Base-by-base conservation (phyloP, 2,888 invertebrate genomes). In the Drosophila atripex region DNA sequence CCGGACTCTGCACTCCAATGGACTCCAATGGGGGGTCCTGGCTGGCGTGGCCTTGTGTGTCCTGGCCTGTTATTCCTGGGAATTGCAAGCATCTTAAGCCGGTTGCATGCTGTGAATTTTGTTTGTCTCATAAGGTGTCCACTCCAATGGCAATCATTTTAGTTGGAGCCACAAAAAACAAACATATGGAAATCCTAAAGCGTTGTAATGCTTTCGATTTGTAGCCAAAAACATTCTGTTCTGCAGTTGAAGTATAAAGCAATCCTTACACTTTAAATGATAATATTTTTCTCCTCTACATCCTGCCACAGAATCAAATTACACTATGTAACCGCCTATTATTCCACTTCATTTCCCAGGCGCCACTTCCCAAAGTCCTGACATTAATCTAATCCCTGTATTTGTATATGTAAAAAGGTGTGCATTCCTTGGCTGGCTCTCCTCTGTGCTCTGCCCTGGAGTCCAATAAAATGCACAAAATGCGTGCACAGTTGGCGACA, bases 401-500 rank as follows among this genome's bases (percentile, higher is more conserved):
- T 56, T 43, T 72, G 46, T 46, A 43, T 53, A 49, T 49, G 45
- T 45, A n/a, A 12, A 39, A 49, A 45, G 60, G 35, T 30, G 38
- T 45, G 30, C 47, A 43, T 23, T 53, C 55, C 63, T 46, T 47
- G 23, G 60, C 9, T 16, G 35, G 16, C 16, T 18, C 18, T 18
- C 18, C 18, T 18, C 18, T 18, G 18, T 7, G 41, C n/a, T 50
- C 38, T 41, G 32, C 30, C 52, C 49, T 41, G 4, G 7, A 11
- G 32, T 43, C 43, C 59, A 76, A 66, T 59, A 57, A 69, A 69
- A 76, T 70, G 72, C 78, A 85, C 71, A 87, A 87, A 87, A 87
- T 85, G 82, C 82, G 85, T 86, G 70, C 75, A 75, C 82, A 76
- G 87, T 84, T 82, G 87, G 76, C 54, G 70, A 63, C 51, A 14